phyloP scores from a whole-genome alignment of 2,888 invertebrate species.

The Celastrina argiolus region DNA sequence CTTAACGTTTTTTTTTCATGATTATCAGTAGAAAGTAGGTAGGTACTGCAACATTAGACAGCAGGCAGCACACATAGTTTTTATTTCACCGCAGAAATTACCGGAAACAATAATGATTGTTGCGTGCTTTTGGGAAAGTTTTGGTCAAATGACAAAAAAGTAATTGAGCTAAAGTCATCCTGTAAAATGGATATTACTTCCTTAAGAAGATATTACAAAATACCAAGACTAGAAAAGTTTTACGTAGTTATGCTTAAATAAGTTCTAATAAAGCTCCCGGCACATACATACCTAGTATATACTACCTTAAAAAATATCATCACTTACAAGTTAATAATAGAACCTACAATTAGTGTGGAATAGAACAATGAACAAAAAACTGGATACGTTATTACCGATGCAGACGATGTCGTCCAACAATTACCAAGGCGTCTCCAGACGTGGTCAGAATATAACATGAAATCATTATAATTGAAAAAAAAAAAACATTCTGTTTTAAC shows the following conservation, averaged over 20 bases:
- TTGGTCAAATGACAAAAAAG: background rate
- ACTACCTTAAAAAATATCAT: no score
- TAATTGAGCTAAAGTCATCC: background rate
- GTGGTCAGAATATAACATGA: background rate
- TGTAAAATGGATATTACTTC: background rate
- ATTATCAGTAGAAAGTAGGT: no score
- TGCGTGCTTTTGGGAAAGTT: constrained; percentile 4
- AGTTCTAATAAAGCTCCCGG: no score
- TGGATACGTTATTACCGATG: background rate
- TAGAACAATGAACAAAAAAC: background rate
- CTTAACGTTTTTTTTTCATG: no score
- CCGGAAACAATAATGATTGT: background rate
- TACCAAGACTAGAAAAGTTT: background rate
- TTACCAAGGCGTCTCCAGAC: background rate
- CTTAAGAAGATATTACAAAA: background rate
- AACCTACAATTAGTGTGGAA: background rate
- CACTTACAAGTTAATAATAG: background rate
- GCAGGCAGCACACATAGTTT: background rate
- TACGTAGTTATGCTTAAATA: background rate
- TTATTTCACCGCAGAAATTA: constrained; percentile 6
- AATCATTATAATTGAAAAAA: background rate
- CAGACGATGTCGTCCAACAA: background rate
- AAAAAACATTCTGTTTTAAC: background rate
- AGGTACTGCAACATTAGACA: background rate
- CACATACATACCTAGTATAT: no score